phyloP scores from a whole-genome alignment of 2,797 vertebrate genomes.

The Rhinogobio ventralis region DNA sequence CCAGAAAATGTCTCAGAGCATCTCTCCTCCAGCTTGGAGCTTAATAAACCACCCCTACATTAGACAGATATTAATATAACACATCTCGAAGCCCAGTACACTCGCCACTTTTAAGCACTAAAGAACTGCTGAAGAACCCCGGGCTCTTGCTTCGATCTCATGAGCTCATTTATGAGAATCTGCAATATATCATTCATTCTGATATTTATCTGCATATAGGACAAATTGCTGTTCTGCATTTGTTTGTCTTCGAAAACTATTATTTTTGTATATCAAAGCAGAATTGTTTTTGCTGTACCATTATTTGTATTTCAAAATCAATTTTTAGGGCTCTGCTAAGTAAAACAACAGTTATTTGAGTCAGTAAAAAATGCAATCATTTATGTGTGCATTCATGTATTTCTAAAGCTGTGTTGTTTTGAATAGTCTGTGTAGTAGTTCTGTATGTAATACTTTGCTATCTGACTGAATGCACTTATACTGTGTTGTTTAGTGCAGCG shows the following conservation, averaged over 20 bases:
- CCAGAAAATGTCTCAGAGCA: slow-evolving; percentile 19
- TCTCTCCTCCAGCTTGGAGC: slow-evolving; percentile 20
- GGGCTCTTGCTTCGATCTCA: slow-evolving; percentile 56
- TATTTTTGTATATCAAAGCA: background rate
- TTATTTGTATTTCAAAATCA: background rate
- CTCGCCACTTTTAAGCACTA: slow-evolving; percentile 63
- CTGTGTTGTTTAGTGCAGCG: background rate
- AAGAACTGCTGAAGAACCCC: slow-evolving; percentile 39
- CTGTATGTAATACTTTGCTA: background rate
- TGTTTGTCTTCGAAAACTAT: background rate
- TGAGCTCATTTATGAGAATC: slow-evolving; percentile 2
- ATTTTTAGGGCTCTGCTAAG: background rate
- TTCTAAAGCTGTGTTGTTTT: background rate
- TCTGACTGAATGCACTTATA: background rate
- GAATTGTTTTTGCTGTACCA: background rate
- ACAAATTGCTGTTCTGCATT: background rate
- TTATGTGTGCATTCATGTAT: background rate
- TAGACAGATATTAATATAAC: slow-evolving; percentile 59
- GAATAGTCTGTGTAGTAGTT: background rate
- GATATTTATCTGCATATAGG: background rate
- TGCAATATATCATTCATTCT: slow-evolving; percentile 8
- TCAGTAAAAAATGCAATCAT: background rate
- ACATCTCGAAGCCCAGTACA: slow-evolving; percentile 69
- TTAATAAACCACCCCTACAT: slow-evolving; percentile 56
- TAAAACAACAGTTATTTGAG: background rate